Evolutionary conservation across 2,113 vertebrate species (phyloP), one percentile per base, ranked within the genome.

Genomic region (Trichechus manatus): DNA sequence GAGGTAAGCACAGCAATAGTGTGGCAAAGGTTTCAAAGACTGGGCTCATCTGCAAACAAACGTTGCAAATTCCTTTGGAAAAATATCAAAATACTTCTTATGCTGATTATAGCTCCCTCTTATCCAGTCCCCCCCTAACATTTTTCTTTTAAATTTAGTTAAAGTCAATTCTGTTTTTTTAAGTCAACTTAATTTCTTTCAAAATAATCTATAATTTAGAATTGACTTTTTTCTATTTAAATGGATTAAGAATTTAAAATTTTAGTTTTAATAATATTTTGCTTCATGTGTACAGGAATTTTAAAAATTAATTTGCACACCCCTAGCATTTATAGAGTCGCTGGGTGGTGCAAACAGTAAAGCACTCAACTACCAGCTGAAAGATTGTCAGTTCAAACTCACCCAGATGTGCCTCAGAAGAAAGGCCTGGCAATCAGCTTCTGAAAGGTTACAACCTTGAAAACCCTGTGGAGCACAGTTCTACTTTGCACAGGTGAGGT

Each of bases 151-250:
- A n/a, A 85, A 82, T 70, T 1, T 9, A 70, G 9, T 75, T 79
- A 83, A 96, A 83, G 42, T 89, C 23, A 29, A n/a, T 78, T 87
- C 13, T 70, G 39, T 94, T 20, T 70, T 68, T 86, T 66, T 53
- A 92, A 82, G 6, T 89, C 75, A 82, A 50, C 14, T 68, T 88
- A 66, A 88, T 88, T 87, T 92, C 39, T 86, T 97, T 89, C 39
- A 82, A 92, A 94, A 84, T 72, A 66, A 15, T 91, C 14, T 79
- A 1, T 92, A 81, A 89, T 78, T 83, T 50, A 93, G 53, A 79
- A 5, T 96, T 81, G 3, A 10, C 15, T 75, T 95, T 77, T 94
- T 94, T 42, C 85, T 89, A 31, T 83, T 78, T 94, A 89, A 72
- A 83, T 27, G 53, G 23, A 44, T 70, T 79, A 36, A 66, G 6